Evolutionary conservation across 2,888 invertebrate species (phyloP), one percentile per base, ranked within the genome.

Genomic region (Troides helena): DNA sequence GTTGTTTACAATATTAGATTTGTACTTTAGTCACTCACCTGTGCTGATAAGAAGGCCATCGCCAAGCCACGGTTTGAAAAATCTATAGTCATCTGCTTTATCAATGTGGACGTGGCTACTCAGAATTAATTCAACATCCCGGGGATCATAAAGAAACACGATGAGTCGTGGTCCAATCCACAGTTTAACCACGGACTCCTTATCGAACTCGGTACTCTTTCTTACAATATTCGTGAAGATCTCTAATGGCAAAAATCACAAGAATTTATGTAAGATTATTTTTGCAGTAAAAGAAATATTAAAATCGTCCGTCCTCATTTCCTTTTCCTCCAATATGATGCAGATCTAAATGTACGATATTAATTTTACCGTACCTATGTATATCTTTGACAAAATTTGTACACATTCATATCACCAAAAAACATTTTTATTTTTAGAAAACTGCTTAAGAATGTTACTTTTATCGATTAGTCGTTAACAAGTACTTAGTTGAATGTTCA

Each of bases 11-110:
- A 14, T 46, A 46, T 46, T 46, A 46, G 46, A 46, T 46, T 46
- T 56, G n/a, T 21, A 23, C 25, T 46, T 25, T 46, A 21, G 14
- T 39, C 10, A 83, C 85, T 84, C 83, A 95, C 97, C 97, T 74
- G 95, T 95, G 77, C 96, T 96, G 80, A 97, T 96, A 43, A 97
- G 94, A 12, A 97, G 94, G 79, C 97, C 97, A 78, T 97, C 94
- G 81, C 97, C 97, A 71, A 97, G 94, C 97, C 97, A 97, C 57
- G 97, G 97, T 80, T 96, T 94, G 88, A 97, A 96, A 90, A 96
- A 96, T 77, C 94, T 93, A 86, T 97, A 97, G 80, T 97, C 96
- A 17, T 94, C 89, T 36, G 96, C 95, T 84, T 97, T 97, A 88
- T 97, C 96, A 75, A 97, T 96, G 85, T 96, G 95, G 2, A 95